Conservation (phyloP, 2,888 invertebrate genomes). For the Odontomyia ornata region DNA sequence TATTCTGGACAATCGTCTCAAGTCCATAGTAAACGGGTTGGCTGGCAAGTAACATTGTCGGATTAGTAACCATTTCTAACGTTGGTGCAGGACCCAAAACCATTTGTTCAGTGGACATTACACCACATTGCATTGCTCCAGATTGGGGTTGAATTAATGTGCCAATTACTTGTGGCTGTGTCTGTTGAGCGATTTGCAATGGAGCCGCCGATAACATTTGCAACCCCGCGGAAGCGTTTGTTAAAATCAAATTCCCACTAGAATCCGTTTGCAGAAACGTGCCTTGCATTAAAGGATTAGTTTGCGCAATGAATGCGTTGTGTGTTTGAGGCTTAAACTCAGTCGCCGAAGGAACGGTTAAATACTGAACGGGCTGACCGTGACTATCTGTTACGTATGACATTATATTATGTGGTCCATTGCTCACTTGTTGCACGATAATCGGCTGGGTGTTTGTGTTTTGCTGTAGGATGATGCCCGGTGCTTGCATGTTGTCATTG, state of each 20-base stretch:
- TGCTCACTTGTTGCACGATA: conserved; percentile 73
- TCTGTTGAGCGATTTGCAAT: conserved; percentile 64
- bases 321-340: conserved; percentile 66
- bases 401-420: conserved; percentile 64
- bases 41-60: conserved; percentile 69
- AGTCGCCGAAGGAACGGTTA: conserved; percentile 71
- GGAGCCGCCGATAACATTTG: conserved; percentile 69
- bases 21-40: conserved; percentile 84
- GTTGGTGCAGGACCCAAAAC: conserved; percentile 71
- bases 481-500: conserved; percentile 56
- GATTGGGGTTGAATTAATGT: conserved; percentile 72
- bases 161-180: conserved; percentile 69
- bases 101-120: conserved; percentile 69
- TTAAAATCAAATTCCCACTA: conserved; percentile 69
- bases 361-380: conserved; percentile 74
- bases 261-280: conserved; percentile 72
- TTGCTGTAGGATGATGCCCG: conserved; percentile 60
- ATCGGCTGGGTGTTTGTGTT: conserved; percentile 67
- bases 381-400: conserved; percentile 62
- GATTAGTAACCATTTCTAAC: conserved; percentile 72
- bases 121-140: conserved; percentile 66
- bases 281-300: conserved; percentile 67
- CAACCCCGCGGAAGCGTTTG: conserved; percentile 67
- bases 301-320: conserved; percentile 67
- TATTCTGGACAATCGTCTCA: conserved; percentile 87